Conservation (phyloP, 2,797 vertebrate genomes). For the Acanthurus lineatus region DNA sequence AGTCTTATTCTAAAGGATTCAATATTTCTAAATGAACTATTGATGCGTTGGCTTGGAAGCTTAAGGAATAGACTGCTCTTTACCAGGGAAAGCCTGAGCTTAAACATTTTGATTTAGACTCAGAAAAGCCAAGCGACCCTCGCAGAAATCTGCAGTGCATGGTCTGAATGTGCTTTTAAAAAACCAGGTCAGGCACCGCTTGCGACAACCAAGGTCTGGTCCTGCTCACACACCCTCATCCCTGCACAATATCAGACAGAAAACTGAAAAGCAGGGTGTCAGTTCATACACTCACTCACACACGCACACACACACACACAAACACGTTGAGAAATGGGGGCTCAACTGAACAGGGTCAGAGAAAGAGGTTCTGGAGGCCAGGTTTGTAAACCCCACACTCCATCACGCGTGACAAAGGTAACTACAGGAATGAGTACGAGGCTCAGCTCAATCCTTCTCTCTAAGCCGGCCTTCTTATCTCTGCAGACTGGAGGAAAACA, state of each 20-base stretch:
- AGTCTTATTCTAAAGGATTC: slow-evolving; percentile 61
- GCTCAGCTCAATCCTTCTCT: slow-evolving; percentile 59
- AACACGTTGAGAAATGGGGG: slow-evolving; percentile 26
- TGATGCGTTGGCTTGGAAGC: slow-evolving; percentile 57
- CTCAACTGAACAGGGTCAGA: slow-evolving; percentile 72
- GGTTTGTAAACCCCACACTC: slow-evolving; percentile 77
- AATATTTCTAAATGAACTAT: slow-evolving; percentile 71
- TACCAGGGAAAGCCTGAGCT: slow-evolving; percentile 53
- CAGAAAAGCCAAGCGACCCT: slow-evolving; percentile 41
- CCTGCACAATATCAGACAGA: slow-evolving; percentile 77
- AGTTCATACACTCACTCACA: slow-evolving; percentile 33
- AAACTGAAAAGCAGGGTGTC: slow-evolving; percentile 63
- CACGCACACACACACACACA: slow-evolving; percentile 40
- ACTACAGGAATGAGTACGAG: slow-evolving; percentile 74
- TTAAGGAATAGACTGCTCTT: slow-evolving; percentile 61
- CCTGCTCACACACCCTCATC: slow-evolving; percentile 64
- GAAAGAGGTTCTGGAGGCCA: slow-evolving; percentile 70
- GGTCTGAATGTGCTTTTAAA: slow-evolving; percentile 47
- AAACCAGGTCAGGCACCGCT: slow-evolving; percentile 73
- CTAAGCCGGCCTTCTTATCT: slow-evolving; percentile 62
- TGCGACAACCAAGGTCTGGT: slow-evolving; percentile 75
- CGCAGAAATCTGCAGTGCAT: slow-evolving; percentile 53
- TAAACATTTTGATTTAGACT: slow-evolving; percentile 70
- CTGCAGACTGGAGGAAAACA: slow-evolving; percentile 55
- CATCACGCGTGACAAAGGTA: slow-evolving; percentile 80